Base-by-base conservation (phyloP, 2,888 invertebrate genomes). In the Hoplodrina ambigua region DNA sequence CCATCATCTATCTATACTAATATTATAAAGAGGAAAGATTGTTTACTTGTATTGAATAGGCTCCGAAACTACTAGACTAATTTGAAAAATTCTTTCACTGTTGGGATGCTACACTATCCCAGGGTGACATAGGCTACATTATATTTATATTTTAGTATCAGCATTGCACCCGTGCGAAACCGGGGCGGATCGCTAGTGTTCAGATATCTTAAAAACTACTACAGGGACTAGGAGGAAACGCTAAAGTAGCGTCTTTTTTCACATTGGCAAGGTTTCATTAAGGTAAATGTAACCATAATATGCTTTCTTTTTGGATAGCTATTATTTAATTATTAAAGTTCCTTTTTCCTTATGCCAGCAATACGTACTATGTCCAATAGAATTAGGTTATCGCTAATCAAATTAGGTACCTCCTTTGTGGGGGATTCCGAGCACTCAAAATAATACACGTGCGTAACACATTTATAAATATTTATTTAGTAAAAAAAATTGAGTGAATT, bases 311-410 rank as follows among this genome's bases (percentile, higher is more conserved):
- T 46, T 46, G 46, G 0, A 17, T 1, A 15, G 4, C 17, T 44
- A 46, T 46, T 17, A 46, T 46, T 15, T 15, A 46, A 46, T 46
- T 46, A 46, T 15, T 2, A 15, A 44, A 15, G 44, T 46, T 41
- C 53, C 4, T 37, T 65, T 61, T 53, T 17, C 41, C 55, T 71
- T 56, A 30, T 53, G 25, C 17, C 56, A 30, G 49, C 25, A 44
- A 44, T 30, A 49, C 46, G 4, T 46, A 17, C 20, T 58, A 54
- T 17, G 30, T 10, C 20, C 11, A 49, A 20, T 19, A 6, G 37
- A 67, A 72, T 74, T 41, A 37, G 30, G 57, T 64, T 53, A 57
- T 19, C 13, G 46, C 20, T 72, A 73, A 64, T 65, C 55, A 1
- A 44, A 68, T 61, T 75, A 37, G 37, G 37, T 37, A 69, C 52